phyloP scores from a whole-genome alignment of 2,888 invertebrate genomes.

The Eumacrocentrus americanus region DNA sequence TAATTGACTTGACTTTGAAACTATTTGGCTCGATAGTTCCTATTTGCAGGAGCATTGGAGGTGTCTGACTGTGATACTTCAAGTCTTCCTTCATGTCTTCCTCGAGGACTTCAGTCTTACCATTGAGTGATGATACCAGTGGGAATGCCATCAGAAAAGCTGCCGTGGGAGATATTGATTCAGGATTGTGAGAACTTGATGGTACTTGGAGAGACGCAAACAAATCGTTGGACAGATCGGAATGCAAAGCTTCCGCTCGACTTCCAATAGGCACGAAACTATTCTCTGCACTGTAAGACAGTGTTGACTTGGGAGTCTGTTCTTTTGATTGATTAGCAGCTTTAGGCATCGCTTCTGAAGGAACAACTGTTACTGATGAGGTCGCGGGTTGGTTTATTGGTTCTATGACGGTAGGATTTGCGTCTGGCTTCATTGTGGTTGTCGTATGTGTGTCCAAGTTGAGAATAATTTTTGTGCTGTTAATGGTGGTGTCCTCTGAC shows the following conservation, averaged over 20 bases:
- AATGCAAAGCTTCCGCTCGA: conserved; percentile 57
- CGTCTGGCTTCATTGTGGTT: conserved; percentile 55
- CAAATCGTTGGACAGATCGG: conserved; percentile 68
- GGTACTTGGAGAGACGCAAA: conserved; percentile 69
- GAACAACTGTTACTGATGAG: conserved; percentile 33
- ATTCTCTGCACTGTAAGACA: conserved; percentile 53
- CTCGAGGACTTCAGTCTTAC: conserved; percentile 64
- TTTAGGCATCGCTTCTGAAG: conserved; percentile 33
- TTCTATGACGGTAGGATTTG: conserved; percentile 3
- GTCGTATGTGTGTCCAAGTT: conserved; percentile 59
- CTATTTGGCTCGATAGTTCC: conserved; percentile 58
- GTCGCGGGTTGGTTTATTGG: background rate
- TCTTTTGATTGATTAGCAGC: conserved; percentile 42
- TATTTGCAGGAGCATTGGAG: conserved; percentile 59
- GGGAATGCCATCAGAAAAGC: conserved; percentile 80
- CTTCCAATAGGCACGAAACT: conserved; percentile 56
- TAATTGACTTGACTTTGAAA: conserved; percentile 53
- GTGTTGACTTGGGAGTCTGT: conserved; percentile 43
- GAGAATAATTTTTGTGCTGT: conserved; percentile 52
- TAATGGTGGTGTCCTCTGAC: conserved; percentile 36
- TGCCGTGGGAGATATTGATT: conserved; percentile 76
- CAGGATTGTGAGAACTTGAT: conserved; percentile 65
- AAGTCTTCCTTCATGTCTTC: conserved; percentile 64
- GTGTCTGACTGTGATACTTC: conserved; percentile 59
- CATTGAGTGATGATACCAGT: conserved; percentile 69